phyloP scores from a whole-genome alignment of 2,888 invertebrate species.

The Drosophila robusta region DNA sequence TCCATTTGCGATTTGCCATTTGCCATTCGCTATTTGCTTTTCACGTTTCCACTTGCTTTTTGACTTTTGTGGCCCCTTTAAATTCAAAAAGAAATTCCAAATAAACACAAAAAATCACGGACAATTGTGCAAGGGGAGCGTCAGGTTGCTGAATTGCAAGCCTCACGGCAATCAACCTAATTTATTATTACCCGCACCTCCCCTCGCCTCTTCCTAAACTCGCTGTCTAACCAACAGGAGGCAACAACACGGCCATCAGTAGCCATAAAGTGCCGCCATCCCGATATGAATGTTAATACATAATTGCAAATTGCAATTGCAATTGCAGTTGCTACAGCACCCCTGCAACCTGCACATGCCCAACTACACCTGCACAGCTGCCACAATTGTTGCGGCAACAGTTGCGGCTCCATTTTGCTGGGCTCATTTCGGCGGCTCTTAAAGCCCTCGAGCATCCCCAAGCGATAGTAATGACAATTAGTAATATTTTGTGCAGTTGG shows the following conservation, averaged over 20 bases:
- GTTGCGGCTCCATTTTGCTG: slow-evolving; percentile 24
- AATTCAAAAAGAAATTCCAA: slow-evolving; percentile 2
- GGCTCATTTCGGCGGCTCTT: slow-evolving; percentile 1
- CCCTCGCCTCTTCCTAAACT: slow-evolving; percentile 2
- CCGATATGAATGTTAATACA: slow-evolving; percentile 66
- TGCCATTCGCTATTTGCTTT: too few species aligned
- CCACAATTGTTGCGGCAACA: slow-evolving; percentile 28
- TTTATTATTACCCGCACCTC: slow-evolving; percentile 56
- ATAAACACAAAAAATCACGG: slow-evolving; percentile 13
- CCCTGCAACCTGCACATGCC: slow-evolving; percentile 1
- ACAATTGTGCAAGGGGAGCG: slow-evolving; percentile 24
- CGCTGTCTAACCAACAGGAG: slow-evolving; percentile 1
- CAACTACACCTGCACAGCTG: slow-evolving; percentile 6
- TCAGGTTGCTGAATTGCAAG: slow-evolving; percentile 35
- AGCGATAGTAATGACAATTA: slow-evolving; percentile 47
- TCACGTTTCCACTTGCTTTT: slow-evolving; percentile 27
- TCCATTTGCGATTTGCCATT: background rate
- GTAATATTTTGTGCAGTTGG: slow-evolving; percentile 34
- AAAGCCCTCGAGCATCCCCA: slow-evolving; percentile 28
- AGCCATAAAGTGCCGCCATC: slow-evolving; percentile 33
- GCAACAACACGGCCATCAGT: slow-evolving; percentile 12
- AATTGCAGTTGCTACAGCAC: slow-evolving; percentile 28
- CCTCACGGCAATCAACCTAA: slow-evolving; percentile 78
- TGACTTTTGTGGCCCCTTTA: slow-evolving; percentile 34
- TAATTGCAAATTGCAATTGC: slow-evolving; percentile 63